Evolutionary conservation across 2,888 invertebrate genomes (phyloP).

Genomic region (Schizotus pectinicornis): DNA sequence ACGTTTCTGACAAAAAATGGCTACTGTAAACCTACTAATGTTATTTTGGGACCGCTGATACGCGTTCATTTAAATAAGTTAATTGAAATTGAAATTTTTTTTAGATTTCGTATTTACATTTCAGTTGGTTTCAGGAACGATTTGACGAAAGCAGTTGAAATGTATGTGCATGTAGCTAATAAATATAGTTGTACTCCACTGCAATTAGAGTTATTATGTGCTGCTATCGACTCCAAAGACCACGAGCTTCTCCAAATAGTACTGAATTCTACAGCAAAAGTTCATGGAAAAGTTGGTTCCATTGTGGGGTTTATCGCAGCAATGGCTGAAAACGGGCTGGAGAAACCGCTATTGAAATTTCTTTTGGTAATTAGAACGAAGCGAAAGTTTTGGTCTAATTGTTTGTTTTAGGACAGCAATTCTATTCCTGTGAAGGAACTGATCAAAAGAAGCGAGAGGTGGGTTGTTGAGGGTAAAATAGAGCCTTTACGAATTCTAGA

Average conservation of each 20-base stretch:
- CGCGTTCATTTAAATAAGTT: constrained; percentile 65
- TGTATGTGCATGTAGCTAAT: constrained; percentile 60
- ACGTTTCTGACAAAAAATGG: constrained; percentile 60
- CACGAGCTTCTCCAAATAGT: constrained; percentile 54
- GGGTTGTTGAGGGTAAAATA: constrained; percentile 49
- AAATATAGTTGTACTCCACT: constrained; percentile 68
- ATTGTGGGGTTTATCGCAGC: constrained; percentile 62
- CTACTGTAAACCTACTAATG: constrained; percentile 65
- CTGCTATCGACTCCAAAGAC: constrained; percentile 53
- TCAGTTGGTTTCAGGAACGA: constrained; percentile 55
- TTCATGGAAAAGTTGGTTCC: constrained; percentile 58
- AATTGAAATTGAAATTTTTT: background rate
- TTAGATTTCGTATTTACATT: background rate
- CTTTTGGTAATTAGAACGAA: constrained; percentile 53
- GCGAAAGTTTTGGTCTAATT: constrained; percentile 40
- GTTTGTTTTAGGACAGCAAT: constrained; percentile 52
- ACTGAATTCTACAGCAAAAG: constrained; percentile 49
- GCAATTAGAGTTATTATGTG: constrained; percentile 67
- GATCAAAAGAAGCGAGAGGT: constrained; percentile 46
- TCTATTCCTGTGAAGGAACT: constrained; percentile 51
- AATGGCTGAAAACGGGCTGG: constrained; percentile 63
- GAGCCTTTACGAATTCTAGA: constrained; percentile 45
- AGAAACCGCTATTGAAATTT: constrained; percentile 60
- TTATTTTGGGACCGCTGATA: constrained; percentile 68
- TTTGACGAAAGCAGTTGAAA: constrained; percentile 62